A percentile compares a stretch with the other conserved stretches of the same genome.
phyloP scores from a whole-genome alignment of 1,140 invertebrate genomes.

The Trichonephila clavipes region DNA sequence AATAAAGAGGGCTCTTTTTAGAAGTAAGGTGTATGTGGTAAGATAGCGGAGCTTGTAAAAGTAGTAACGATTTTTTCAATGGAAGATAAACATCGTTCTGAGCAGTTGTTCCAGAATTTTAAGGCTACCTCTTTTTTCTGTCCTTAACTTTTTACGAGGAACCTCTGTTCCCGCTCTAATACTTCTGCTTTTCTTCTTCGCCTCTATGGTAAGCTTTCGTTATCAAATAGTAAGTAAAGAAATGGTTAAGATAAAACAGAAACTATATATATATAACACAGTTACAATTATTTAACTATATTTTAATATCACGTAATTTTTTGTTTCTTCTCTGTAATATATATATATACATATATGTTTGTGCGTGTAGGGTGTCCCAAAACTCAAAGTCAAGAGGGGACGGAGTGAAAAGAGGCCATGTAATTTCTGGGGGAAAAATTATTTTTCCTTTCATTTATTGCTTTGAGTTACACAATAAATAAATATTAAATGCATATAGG shows the following conservation, averaged over 20 bases:
- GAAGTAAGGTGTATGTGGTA: neutral
- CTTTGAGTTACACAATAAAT: too few relatives aligned
- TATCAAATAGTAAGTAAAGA: neutral
- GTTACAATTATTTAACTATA: neutral
- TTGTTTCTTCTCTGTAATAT: too few relatives aligned
- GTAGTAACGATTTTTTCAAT: neutral
- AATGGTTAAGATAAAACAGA: neutral
- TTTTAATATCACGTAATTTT: neutral
- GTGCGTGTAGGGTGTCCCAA: too few relatives aligned
- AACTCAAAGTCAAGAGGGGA: too few relatives aligned
- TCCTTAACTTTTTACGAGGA: neutral
- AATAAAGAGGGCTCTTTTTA: constrained; percentile 3
- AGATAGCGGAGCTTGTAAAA: neutral
- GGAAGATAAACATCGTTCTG: neutral
- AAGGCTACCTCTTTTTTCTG: neutral
- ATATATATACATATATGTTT: too few relatives aligned
- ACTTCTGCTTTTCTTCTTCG: neutral
- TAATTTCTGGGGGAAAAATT: too few relatives aligned
- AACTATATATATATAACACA: too few relatives aligned
- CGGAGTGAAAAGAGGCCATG: too few relatives aligned
- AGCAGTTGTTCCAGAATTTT: neutral
- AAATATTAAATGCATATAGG: too few relatives aligned
- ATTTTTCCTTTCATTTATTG: too few relatives aligned
- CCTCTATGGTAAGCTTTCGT: neutral
- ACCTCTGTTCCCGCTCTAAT: neutral